These are phyloP conservation scores for Strigamia maritima DNA, from an alignment of 2,888 invertebrate genomes.

Conservation along the genomic window DNA sequence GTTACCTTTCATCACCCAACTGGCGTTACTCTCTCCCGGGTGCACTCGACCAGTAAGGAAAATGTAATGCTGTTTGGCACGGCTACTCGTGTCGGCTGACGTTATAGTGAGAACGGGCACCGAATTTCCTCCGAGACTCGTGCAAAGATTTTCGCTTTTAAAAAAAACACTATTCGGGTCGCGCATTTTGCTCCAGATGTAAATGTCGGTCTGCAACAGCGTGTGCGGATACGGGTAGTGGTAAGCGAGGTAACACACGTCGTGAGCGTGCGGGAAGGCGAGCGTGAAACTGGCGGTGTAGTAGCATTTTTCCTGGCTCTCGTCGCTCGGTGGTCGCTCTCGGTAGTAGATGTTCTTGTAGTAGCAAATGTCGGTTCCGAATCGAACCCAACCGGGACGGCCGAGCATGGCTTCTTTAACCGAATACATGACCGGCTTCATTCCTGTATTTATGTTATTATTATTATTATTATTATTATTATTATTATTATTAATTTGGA, in stretches of 20 bases:
- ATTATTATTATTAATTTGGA: neutral
- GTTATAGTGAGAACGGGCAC: conserved; percentile 75
- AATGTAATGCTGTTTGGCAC: conserved; percentile 49
- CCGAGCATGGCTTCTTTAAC: conserved; percentile 63
- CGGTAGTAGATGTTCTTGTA: conserved; percentile 66
- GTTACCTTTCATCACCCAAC: conserved; percentile 78
- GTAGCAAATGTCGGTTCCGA: conserved; percentile 75
- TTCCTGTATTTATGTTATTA: conserved; percentile 56
- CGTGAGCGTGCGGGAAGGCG: conserved; percentile 68
- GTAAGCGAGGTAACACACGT: conserved; percentile 80
- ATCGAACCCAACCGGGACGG: conserved; percentile 63
- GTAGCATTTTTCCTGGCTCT: conserved; percentile 57
- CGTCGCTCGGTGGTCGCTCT: conserved; percentile 1
- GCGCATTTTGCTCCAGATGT: conserved; percentile 58
- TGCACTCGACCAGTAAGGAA: conserved; percentile 77
- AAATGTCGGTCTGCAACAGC: conserved; percentile 66
- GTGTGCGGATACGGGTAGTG: conserved; percentile 84
- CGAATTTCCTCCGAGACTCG: conserved; percentile 68
- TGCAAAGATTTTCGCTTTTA: conserved; percentile 66
- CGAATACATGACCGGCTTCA: conserved; percentile 85
- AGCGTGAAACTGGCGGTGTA: conserved; percentile 76
- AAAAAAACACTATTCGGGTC: conserved; percentile 60
- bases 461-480: neutral
- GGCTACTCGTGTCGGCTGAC: conserved; percentile 43
- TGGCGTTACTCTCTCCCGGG: conserved; percentile 83